Percentiles rank a stretch among this genome's conserved stretches.
Evolutionary conservation across 2,888 invertebrate species (phyloP).

Genomic region (Seira sanloemensis): DNA sequence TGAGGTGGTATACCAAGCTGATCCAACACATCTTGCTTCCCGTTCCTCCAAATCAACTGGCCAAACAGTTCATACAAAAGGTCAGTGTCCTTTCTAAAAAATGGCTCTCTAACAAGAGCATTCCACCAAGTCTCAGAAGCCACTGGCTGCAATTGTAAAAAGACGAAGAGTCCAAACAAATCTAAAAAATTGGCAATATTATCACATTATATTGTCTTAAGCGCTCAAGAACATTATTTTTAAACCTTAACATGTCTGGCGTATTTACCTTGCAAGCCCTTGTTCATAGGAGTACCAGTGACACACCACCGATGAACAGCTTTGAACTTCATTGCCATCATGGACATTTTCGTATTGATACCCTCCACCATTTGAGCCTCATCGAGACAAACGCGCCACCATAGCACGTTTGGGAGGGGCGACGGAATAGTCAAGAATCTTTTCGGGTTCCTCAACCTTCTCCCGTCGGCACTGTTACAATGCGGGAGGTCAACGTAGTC

Average conservation of each 20-base stretch:
- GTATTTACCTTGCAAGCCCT: slow-evolving; percentile 69
- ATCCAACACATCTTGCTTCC: slow-evolving; percentile 82
- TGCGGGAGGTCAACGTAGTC: slow-evolving; percentile 79
- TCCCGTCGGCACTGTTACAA: slow-evolving; percentile 76
- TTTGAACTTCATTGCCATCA: slow-evolving; percentile 80
- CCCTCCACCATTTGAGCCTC: slow-evolving; percentile 88
- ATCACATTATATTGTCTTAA: too few relatives aligned
- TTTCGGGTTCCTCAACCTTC: slow-evolving; percentile 79
- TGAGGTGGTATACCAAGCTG: slow-evolving; percentile 84
- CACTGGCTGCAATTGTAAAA: slow-evolving; percentile 80
- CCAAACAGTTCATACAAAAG: slow-evolving; percentile 79
- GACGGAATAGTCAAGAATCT: slow-evolving; percentile 81
- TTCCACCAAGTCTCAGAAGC: slow-evolving; percentile 78
- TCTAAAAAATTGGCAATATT: too few relatives aligned
- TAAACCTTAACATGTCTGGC: too few relatives aligned
- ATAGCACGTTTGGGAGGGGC: slow-evolving; percentile 82
- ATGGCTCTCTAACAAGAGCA: slow-evolving; percentile 78
- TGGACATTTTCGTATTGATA: slow-evolving; percentile 66
- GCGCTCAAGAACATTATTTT: too few relatives aligned
- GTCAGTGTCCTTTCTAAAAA: slow-evolving; percentile 76
- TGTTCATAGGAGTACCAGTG: slow-evolving; percentile 84
- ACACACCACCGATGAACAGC: slow-evolving; percentile 84
- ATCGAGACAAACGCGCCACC: slow-evolving; percentile 88
- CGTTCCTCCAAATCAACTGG: slow-evolving; percentile 83
- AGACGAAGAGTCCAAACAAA: slow-evolving; percentile 80